These are phyloP conservation scores for Athrips mouffetella DNA, from an alignment of 2,888 invertebrate species.

Conservation along the genomic window DNA sequence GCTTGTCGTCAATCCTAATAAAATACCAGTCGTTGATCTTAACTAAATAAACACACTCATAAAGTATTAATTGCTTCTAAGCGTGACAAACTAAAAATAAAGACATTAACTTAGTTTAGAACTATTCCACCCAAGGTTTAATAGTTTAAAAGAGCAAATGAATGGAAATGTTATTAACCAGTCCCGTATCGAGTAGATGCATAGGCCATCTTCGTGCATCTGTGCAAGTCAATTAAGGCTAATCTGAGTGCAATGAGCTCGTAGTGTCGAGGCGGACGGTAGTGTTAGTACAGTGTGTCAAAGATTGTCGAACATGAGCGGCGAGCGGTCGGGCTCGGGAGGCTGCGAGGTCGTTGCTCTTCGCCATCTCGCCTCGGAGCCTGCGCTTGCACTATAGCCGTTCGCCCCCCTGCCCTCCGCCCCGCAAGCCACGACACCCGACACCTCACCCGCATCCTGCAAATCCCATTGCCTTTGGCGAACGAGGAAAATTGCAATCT, in stretches of 20 bases:
- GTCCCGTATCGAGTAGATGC: not conserved
- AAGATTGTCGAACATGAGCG: slow-evolving; percentile 48
- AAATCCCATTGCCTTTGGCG: slow-evolving; percentile 23
- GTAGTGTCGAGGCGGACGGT: not conserved
- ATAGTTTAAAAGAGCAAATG: not conserved
- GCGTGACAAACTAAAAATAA: no score
- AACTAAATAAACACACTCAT: no score
- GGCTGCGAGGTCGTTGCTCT: slow-evolving; percentile 67
- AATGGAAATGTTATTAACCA: not conserved
- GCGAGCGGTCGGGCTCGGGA: slow-evolving; percentile 45
- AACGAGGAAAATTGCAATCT: slow-evolving; percentile 21
- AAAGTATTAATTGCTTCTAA: no score
- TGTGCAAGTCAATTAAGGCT: slow-evolving; percentile 40
- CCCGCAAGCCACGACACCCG: slow-evolving; percentile 31
- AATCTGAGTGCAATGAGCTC: slow-evolving; percentile 20
- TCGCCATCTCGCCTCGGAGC: slow-evolving; percentile 44
- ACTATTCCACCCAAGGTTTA: no score
- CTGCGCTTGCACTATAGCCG: slow-evolving; percentile 59
- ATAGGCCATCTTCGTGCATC: slow-evolving; percentile 19
- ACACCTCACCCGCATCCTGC: slow-evolving; percentile 22
- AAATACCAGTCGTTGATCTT: no score
- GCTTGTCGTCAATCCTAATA: no score
- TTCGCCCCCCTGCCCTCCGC: slow-evolving; percentile 43
- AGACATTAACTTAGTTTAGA: no score
- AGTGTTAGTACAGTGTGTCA: slow-evolving; percentile 30